Conservation (phyloP, 2,888 invertebrate genomes). For the Melinopterus prodromus region DNA sequence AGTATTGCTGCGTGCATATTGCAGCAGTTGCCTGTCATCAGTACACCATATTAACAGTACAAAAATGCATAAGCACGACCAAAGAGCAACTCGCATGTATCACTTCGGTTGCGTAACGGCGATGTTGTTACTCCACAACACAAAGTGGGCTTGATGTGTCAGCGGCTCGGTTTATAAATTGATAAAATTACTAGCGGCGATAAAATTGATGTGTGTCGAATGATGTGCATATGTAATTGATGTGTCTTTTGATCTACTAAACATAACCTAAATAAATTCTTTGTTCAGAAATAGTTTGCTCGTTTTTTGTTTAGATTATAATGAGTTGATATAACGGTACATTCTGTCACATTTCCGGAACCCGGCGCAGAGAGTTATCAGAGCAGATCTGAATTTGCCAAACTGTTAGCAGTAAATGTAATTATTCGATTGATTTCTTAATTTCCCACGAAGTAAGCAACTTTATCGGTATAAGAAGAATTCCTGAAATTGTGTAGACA, state of each 20-base stretch:
- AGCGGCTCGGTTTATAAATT: background rate
- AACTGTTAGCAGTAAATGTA: background rate
- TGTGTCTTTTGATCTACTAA: background rate
- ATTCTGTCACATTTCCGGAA: background rate
- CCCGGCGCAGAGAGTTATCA: background rate
- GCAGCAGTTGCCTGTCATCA: background rate
- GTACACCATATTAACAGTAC: background rate
- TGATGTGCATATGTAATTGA: background rate
- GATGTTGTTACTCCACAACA: background rate
- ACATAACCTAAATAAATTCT: background rate
- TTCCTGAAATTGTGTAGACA: background rate
- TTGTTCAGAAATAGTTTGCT: background rate
- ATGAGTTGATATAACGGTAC: background rate
- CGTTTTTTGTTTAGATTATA: background rate
- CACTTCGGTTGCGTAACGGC: background rate
- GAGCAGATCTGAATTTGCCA: background rate
- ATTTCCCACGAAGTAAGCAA: background rate
- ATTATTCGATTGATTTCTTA: background rate
- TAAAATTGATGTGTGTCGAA: background rate
- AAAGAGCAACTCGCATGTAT: background rate
- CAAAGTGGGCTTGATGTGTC: conserved; percentile 4
- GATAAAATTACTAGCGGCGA: background rate
- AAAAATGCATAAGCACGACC: background rate
- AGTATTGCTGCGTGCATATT: background rate
- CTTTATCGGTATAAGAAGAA: background rate